Evolutionary conservation across 2,888 invertebrate species (phyloP), one percentile per base, ranked within the genome.

Genomic region (Alloplasta piceator): DNA sequence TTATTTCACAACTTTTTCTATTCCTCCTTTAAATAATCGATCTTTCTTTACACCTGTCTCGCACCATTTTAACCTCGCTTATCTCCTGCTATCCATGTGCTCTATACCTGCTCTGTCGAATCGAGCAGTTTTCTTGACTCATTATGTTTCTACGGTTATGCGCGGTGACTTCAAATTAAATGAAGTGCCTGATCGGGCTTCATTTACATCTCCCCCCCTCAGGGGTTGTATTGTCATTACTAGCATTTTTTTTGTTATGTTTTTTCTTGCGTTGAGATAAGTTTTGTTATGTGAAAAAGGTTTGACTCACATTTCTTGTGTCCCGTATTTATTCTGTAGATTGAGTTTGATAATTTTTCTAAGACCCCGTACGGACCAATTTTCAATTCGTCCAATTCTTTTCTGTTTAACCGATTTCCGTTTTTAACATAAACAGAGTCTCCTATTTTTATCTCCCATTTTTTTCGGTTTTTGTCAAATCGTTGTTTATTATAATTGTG

Each of bases 401-500:
- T 84, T 52, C 86, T 82, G 61, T 86, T 87, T 46, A 87, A 36
- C 71, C 80, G 82, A 63, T 86, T 84, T 14, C 83, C 85, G 74
- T 87, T 86, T 83, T 87, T 84, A n/a, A 88, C 80, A 71, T 85
- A 88, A 9, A 85, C 87, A 12, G 61, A 52, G 71, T 88, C 86
- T 71, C 87, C 87, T 52, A 79, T 82, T n/a, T 86, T 82, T 52
- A 87, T 82, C 16, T 85, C 74, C 43, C 80, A 75, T 5, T 83
- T 39, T 74, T 83, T 87, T 58, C 84, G 63, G 60, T 84, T 81
- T 76, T 79, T 82, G 48, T 86, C 85, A 72, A 80, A 81, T 70
- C 55, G 48, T 78, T 78, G 80, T 68, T 86, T 86, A 74, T 87
- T 87, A 52, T 82, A 83, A 60, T 86, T 46, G 73, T 84, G 84